Percentiles rank a stretch among this genome's conserved stretches.
phyloP scores from a whole-genome alignment of 1,140 invertebrate species.

The Tribolium madens region DNA sequence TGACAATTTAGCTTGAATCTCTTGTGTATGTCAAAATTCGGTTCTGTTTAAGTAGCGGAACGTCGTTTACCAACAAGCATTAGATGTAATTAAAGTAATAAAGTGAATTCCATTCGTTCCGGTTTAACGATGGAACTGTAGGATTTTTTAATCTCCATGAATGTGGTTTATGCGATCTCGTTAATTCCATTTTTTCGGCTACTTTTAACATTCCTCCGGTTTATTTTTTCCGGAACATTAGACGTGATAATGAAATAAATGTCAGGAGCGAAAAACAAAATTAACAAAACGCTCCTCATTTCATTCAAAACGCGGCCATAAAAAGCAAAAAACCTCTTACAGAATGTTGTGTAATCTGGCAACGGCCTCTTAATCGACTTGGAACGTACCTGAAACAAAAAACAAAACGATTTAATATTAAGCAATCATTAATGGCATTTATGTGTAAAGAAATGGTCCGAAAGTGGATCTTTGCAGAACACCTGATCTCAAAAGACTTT shows the following conservation, averaged over 20 bases:
- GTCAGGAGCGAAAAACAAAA: not conserved
- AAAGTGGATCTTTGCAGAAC: too few species aligned
- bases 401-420: not conserved
- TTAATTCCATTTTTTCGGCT: slow-evolving; percentile 14
- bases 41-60: not conserved
- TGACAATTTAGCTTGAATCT: not conserved
- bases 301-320: not conserved
- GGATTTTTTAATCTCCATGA: slow-evolving; percentile 7
- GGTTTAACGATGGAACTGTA: slow-evolving; percentile 9
- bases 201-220: not conserved
- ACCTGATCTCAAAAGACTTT: too few species aligned
- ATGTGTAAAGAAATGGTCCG: too few species aligned
- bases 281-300: not conserved
- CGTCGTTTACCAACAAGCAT: slow-evolving; percentile 8
- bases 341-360: not conserved
- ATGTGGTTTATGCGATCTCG: slow-evolving; percentile 7
- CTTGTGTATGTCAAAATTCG: not conserved
- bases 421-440: too few species aligned
- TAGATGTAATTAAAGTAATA: slow-evolving; percentile 20
- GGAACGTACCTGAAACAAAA: not conserved
- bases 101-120: slow-evolving; percentile 11
- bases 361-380: not conserved
- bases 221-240: slow-evolving; percentile 7
- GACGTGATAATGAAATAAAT: slow-evolving; percentile 1
- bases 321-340: not conserved